A percentile compares a stretch with the other conserved stretches of the same genome.
Conservation (phyloP, 2,888 invertebrate species). For the Orchesellides sinensis region DNA sequence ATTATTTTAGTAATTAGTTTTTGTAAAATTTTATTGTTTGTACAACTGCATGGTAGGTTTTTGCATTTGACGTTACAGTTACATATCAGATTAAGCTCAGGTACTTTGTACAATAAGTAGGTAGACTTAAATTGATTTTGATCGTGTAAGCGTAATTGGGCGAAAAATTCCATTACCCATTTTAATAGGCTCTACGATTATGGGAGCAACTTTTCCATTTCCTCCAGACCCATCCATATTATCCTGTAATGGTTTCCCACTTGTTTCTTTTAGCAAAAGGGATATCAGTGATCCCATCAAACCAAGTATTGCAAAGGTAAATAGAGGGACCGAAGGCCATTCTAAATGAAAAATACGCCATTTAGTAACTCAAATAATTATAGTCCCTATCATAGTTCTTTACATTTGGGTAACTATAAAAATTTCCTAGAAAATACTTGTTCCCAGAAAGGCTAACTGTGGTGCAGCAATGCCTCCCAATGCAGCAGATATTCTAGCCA, state of each 20-base stretch:
- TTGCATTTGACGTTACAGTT: too few species aligned
- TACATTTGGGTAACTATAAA: not conserved
- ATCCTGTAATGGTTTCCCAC: slow-evolving; percentile 67
- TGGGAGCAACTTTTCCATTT: slow-evolving; percentile 53
- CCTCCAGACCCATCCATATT: slow-evolving; percentile 13
- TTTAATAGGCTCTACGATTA: too few species aligned
- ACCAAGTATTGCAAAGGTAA: slow-evolving; percentile 66
- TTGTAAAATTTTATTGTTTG: too few species aligned
- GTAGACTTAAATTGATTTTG: slow-evolving; percentile 41
- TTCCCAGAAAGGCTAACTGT: slow-evolving; percentile 66
- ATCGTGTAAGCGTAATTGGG: slow-evolving; percentile 12
- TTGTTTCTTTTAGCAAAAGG: slow-evolving; percentile 63
- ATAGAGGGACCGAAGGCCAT: slow-evolving; percentile 66
- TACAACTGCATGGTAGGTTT: too few species aligned
- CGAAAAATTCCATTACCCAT: not conserved
- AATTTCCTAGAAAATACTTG: slow-evolving; percentile 46
- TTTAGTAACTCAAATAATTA: not conserved
- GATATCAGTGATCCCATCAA: slow-evolving; percentile 67
- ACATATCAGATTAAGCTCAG: not conserved
- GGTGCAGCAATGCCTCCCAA: slow-evolving; percentile 67
- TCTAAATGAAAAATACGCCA: slow-evolving; percentile 29
- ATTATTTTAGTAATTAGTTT: too few species aligned
- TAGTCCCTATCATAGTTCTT: too few species aligned
- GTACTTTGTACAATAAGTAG: not conserved
- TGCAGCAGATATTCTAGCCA: slow-evolving; percentile 65